Evolutionary conservation across 2,888 invertebrate species (phyloP).

Genomic region (Leucophenga maculata): DNA sequence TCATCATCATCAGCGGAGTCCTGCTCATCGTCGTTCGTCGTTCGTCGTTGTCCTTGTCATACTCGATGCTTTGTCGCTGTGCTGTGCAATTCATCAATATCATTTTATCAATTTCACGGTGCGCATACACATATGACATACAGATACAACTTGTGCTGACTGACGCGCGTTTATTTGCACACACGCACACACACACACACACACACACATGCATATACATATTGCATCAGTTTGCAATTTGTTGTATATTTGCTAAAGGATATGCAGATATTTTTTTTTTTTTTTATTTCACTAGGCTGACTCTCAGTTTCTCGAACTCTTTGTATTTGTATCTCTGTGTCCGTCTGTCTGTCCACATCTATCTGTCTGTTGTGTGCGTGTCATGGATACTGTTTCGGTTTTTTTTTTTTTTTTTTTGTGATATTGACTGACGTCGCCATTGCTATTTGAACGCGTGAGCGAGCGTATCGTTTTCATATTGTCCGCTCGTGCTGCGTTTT

Average conservation of each 20-base stretch:
- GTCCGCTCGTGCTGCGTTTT: background rate
- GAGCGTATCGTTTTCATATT: conserved; percentile 12
- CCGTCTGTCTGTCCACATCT: conserved; percentile 10
- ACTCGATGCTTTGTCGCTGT: background rate
- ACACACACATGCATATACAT: conserved; percentile 10
- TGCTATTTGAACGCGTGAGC: background rate
- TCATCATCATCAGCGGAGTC: conserved; percentile 41
- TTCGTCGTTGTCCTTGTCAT: background rate
- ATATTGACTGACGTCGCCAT: conserved; percentile 17
- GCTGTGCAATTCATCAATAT: conserved; percentile 68
- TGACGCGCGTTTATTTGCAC: background rate
- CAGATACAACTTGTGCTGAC: background rate
- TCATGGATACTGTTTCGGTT: conserved; percentile 4
- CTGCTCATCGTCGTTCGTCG: too few species aligned
- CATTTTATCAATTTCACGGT: conserved; percentile 69
- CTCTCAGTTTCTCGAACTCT: conserved; percentile 32
- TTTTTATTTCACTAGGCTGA: conserved; percentile 29
- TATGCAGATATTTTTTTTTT: conserved; percentile 54
- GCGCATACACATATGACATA: background rate
- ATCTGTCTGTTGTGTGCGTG: too few species aligned
- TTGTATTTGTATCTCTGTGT: conserved; percentile 1
- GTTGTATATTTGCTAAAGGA: conserved; percentile 65
- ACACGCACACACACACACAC: too few species aligned
- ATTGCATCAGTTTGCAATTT: conserved; percentile 63
- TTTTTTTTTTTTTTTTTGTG: conserved; percentile 5